Base-by-base conservation (phyloP, 92 coral and sea anemone species). In the Epizoanthus scotinus region DNA sequence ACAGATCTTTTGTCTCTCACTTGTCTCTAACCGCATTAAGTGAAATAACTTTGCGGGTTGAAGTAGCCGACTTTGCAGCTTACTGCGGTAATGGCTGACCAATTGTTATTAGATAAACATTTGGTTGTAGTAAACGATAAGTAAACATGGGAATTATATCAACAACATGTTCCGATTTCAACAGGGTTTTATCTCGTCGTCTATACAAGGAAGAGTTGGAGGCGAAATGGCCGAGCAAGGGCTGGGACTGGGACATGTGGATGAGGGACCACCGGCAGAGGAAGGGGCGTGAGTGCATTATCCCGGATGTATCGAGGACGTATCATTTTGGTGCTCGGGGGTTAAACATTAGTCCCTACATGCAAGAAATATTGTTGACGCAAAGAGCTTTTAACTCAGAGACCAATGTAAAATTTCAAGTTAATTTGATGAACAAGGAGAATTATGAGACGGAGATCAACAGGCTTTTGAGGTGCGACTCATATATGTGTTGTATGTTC, bases 221-320 rank as follows among this genome's bases (percentile, higher is more conserved):
- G 70, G 65, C 81, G 20, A 67, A 82, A 19, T 82, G 85, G 85
- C 85, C 85, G 69, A 70, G 54, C 63, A 20, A 69, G 64, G 67
- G 67, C 70, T 82, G 77, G 85, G 85, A 82, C 85, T 82, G 85
- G 85, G 85, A 82, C 34, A 82, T 82, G 67, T 82, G 85, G 85
- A 82, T 82, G 85, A 82, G 85, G 31, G 67, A 58, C 44, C 53
- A 44, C 6, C 20, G 20, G 25, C 67, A 67, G 77, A 70, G 85
- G 19, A 82, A 82, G 14, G 85, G 85, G 9, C 85, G 85, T 10
- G 85, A 82, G 67, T 82, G 85, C 25, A 82, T 81, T 55, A 69
- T 81, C 67, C 85, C 85, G 67, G 85, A 81, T 69, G 56, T 81
- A 6, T 81, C 85, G 65, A 66, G 85, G 59, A 81, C 85, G 26